A percentile compares a stretch with the other conserved stretches of the same genome.
Conservation (phyloP, 2,797 vertebrate species). For the Decapterus maruadsi region DNA sequence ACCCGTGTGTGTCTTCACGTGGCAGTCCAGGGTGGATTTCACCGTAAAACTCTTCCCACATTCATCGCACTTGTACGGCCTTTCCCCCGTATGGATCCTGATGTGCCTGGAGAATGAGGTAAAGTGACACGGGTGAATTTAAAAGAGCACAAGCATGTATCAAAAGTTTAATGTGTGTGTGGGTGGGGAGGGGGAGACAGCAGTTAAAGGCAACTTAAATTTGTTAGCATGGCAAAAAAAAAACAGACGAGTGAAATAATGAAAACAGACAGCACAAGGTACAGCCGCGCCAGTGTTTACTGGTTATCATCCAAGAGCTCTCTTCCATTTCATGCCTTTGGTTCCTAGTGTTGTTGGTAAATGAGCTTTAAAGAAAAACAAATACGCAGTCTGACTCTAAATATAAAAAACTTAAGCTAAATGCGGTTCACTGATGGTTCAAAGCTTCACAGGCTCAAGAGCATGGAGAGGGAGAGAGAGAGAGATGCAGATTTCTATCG, state of each 20-base stretch:
- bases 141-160: neutral
- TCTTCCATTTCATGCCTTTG: neutral
- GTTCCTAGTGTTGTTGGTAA: neutral
- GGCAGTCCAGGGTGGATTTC: slow-evolving; percentile 98
- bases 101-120: slow-evolving; percentile 88
- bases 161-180: neutral
- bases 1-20: slow-evolving; percentile 98
- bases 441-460: neutral
- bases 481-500: neutral
- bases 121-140: slow-evolving; percentile 6
- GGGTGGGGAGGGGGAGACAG: neutral
- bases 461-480: neutral
- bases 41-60: slow-evolving; percentile 98
- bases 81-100: slow-evolving; percentile 97
- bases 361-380: neutral
- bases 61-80: slow-evolving; percentile 96
- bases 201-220: neutral
- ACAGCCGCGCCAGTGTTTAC: neutral
- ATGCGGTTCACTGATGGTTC: neutral
- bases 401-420: slow-evolving; percentile 2
- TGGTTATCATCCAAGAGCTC: neutral
- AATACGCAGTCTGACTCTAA: neutral
- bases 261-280: neutral
- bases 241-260: neutral
- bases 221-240: neutral